Percentiles rank a stretch among this genome's conserved stretches.
These are phyloP conservation scores for Caenorhabditis wallacei DNA, from an alignment of 2,888 invertebrate genomes.

Conservation along the genomic window DNA sequence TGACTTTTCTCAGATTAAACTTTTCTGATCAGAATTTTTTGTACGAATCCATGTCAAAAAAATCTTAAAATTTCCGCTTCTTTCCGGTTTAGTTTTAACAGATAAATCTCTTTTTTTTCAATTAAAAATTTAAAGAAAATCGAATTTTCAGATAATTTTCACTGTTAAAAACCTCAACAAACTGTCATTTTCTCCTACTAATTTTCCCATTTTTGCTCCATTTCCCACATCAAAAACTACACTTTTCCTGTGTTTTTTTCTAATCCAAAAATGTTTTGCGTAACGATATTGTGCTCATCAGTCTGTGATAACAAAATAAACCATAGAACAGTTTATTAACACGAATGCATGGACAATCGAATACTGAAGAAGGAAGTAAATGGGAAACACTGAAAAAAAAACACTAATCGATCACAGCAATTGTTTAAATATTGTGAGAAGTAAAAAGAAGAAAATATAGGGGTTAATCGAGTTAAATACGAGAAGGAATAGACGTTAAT, in stretches of 20 bases:
- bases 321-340: constrained; percentile 59
- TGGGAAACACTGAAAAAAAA: constrained; percentile 7
- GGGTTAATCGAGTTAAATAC: constrained; percentile 17
- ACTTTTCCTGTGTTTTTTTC: constrained; percentile 3
- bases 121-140: too few relatives aligned
- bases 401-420: constrained; percentile 51
- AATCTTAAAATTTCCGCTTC: too few relatives aligned
- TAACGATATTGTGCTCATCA: constrained; percentile 24
- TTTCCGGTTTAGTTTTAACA: too few relatives aligned
- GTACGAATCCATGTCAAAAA: too few relatives aligned
- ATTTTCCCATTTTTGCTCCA: not conserved
- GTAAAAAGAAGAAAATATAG: constrained; percentile 5
- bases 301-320: constrained; percentile 50
- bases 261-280: constrained; percentile 50
- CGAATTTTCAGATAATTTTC: too few relatives aligned
- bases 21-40: too few relatives aligned
- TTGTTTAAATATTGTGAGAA: constrained; percentile 3
- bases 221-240: constrained; percentile 3
- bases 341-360: constrained; percentile 44
- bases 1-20: too few relatives aligned
- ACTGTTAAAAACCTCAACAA: too few relatives aligned
- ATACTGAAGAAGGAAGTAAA: constrained; percentile 41
- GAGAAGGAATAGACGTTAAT: constrained; percentile 46
- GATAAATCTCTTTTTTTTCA: too few relatives aligned
- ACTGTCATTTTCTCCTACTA: not conserved